phyloP scores from a whole-genome alignment of 2,113 vertebrate genomes.

The Platichthys stellatus region DNA sequence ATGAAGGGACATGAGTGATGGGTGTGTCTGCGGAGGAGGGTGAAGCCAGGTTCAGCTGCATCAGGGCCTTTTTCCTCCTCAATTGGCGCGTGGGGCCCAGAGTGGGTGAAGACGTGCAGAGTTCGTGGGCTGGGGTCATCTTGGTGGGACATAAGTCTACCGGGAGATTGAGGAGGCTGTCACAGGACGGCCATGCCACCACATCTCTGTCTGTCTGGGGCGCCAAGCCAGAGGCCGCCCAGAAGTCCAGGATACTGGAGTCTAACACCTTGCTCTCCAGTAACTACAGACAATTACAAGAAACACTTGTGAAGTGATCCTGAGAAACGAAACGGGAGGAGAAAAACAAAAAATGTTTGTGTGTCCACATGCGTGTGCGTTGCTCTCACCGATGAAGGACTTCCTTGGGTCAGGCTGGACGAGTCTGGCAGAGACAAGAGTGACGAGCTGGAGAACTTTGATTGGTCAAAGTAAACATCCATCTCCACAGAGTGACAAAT shows the following conservation, averaged over 20 bases:
- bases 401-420: constrained; percentile 57
- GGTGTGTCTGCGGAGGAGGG: not conserved
- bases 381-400: constrained; percentile 80
- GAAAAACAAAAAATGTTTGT: not conserved
- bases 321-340: not conserved
- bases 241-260: constrained; percentile 75
- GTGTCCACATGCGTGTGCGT: not conserved
- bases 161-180: constrained; percentile 76
- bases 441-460: constrained; percentile 69
- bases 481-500: constrained; percentile 82
- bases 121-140: not conserved
- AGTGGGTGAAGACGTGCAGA: constrained; percentile 16
- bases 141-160: constrained; percentile 9
- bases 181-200: constrained; percentile 71
- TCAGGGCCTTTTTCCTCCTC: constrained; percentile 77
- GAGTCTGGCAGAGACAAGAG: constrained; percentile 78
- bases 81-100: constrained; percentile 62
- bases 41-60: constrained; percentile 62
- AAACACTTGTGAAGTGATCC: not conserved
- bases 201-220: constrained; percentile 40
- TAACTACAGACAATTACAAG: constrained; percentile 37
- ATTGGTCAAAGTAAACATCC: constrained; percentile 77
- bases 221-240: constrained; percentile 67
- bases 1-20: not conserved
- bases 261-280: constrained; percentile 72